Base-by-base conservation (phyloP, 2,888 invertebrate species). In the Smittia sp. region DNA sequence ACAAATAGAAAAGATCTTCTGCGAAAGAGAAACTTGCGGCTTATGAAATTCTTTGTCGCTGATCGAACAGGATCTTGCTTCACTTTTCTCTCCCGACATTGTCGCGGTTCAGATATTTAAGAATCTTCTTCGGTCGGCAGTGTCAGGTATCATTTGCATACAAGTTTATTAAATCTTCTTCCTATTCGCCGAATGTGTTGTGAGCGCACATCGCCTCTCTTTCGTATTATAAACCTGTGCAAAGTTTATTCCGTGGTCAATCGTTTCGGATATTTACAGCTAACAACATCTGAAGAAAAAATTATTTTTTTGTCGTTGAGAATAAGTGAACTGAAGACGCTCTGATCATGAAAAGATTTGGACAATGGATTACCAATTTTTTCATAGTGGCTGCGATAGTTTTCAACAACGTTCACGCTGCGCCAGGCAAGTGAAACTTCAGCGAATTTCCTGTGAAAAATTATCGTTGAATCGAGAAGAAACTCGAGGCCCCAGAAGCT, bases 141-240 rank as follows among this genome's bases (percentile, higher is more conserved):
- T n/a, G 38, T 38, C 38, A 38, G 11, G 38, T 11, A 9, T 58
- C 20, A 58, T 58, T 58, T 58, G 58, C 58, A 58, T 58, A 58
- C 58, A 58, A 58, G 58, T 58, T 58, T 58, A 20, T 13, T 18
- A 22, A 20, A 3, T 58, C 58, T n/a, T 58, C 58, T 58, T 58
- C 58, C 58, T 58, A 58, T 58, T 58, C 18, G 20, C 20, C 18
- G 22, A 18, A 18, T 58, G 7, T 46, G n/a, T n/a, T 20, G 9
- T 18, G 58, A 58, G 4, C 58, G 58, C 20, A 22, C 58, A 13
- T 46, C 46, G n/a, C 11, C 46, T 62, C 24, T 62, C 11, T 62
- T 72, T 72, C n/a, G 70, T 46, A 70, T 72, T 62, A 58, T 72
- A 72, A 72, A 62, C 39, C 72, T 72, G 72, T 38, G 72, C 58